phyloP scores from a whole-genome alignment of 1,140 invertebrate species.

The Agrilus planipennis region DNA sequence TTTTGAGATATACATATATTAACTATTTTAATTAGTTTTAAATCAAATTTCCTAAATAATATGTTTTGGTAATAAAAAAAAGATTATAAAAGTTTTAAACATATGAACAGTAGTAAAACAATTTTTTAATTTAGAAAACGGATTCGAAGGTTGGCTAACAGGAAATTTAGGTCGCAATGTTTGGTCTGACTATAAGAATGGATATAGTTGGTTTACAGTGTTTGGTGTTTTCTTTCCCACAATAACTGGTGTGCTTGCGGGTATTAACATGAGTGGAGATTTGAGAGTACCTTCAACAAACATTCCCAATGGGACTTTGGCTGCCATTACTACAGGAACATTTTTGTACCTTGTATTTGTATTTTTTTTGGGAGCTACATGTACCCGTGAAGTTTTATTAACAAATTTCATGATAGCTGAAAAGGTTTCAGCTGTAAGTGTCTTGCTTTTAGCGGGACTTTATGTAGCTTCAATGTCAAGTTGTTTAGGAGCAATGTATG shows the following conservation, averaged over 20 bases:
- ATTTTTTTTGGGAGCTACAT: slow-evolving; percentile 79
- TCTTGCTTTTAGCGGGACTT: slow-evolving; percentile 77
- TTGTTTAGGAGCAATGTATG: slow-evolving; percentile 89
- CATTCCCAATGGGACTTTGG: slow-evolving; percentile 88
- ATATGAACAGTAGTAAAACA: too few relatives aligned
- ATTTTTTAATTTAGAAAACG: slow-evolving; percentile 45
- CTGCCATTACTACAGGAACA: slow-evolving; percentile 82
- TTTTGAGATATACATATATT: slow-evolving; percentile 6
- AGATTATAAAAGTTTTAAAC: too few relatives aligned
- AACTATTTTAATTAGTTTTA: too few relatives aligned
- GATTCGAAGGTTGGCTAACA: slow-evolving; percentile 75
- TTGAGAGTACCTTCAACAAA: slow-evolving; percentile 79
- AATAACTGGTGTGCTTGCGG: slow-evolving; percentile 85
- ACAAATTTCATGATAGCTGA: slow-evolving; percentile 83
- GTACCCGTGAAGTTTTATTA: slow-evolving; percentile 56
- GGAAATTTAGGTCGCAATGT: slow-evolving; percentile 73
- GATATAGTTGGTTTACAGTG: slow-evolving; percentile 80
- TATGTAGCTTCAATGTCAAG: slow-evolving; percentile 94
- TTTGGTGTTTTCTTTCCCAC: slow-evolving; percentile 94
- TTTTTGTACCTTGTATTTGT: slow-evolving; percentile 83
- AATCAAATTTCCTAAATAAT: too few relatives aligned
- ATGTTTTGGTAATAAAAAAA: slow-evolving; percentile 7
- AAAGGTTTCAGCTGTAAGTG: slow-evolving; percentile 69
- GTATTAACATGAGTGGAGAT: slow-evolving; percentile 97
- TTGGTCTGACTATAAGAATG: slow-evolving; percentile 63